A percentile compares a stretch with the other conserved stretches of the same genome.
Conservation (phyloP, 2,113 vertebrate genomes). For the Myiagra hebetior region DNA sequence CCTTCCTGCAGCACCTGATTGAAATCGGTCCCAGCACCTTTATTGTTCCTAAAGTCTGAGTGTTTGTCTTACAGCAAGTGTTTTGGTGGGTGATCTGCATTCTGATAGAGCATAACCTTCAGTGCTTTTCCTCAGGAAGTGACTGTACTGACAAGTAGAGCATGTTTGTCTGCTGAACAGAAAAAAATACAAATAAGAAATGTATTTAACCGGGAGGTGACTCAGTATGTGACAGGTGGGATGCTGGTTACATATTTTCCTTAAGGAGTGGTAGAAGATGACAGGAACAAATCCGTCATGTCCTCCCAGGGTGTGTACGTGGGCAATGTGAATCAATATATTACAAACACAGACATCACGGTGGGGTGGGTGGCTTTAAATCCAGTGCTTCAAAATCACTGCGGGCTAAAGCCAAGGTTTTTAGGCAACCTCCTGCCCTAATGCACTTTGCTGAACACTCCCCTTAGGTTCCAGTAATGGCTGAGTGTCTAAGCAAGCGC, state of each 20-base stretch:
- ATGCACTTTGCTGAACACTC: not conserved
- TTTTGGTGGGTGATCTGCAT: not conserved
- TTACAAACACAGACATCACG: not conserved
- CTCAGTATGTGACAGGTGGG: slow-evolving; percentile 48
- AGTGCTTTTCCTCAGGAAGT: slow-evolving; percentile 46
- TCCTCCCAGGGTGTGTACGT: slow-evolving; percentile 21
- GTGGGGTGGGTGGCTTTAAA: not conserved
- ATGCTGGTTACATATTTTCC: slow-evolving; percentile 55
- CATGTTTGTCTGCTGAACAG: slow-evolving; percentile 22
- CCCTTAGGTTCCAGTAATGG: not conserved
- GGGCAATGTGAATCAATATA: slow-evolving; percentile 40
- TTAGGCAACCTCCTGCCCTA: not conserved
- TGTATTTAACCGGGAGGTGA: slow-evolving; percentile 48
- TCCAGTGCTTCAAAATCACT: not conserved
- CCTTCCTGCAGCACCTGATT: not conserved
- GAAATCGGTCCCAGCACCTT: not conserved
- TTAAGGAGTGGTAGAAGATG: slow-evolving; percentile 58
- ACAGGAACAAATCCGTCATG: slow-evolving; percentile 37
- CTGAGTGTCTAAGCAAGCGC: not conserved
- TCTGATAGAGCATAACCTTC: not conserved
- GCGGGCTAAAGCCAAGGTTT: not conserved
- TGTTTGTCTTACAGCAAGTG: not conserved
- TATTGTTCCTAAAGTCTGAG: not conserved
- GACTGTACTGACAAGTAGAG: slow-evolving; percentile 27
- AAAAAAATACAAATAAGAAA: slow-evolving; percentile 27